Evolutionary conservation across 2,888 invertebrate species (phyloP).

Genomic region (Nephrotoma guestfalica): DNA sequence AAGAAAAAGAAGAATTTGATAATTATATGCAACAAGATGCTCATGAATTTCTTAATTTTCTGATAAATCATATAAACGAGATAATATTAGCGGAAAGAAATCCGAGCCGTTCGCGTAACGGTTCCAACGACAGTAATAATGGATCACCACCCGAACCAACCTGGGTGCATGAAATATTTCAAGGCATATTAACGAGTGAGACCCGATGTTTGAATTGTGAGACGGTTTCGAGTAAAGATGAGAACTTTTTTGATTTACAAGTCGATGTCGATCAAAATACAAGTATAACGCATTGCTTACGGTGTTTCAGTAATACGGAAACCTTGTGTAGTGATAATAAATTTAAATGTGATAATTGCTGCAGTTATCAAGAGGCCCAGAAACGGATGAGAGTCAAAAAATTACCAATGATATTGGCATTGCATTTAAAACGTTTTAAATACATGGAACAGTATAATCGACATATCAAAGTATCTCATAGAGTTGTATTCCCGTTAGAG

Average conservation of each 20-base stretch:
- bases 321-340: slow-evolving; percentile 98
- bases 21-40: slow-evolving; percentile 99
- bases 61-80: slow-evolving; percentile 97
- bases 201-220: slow-evolving; percentile 98
- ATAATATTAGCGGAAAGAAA: slow-evolving; percentile 70
- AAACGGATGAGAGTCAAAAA: slow-evolving; percentile 98
- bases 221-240: slow-evolving; percentile 98
- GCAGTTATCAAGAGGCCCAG: slow-evolving; percentile 98
- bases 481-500: slow-evolving; percentile 97
- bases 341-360: slow-evolving; percentile 98
- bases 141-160: slow-evolving; percentile 65
- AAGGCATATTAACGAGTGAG: slow-evolving; percentile 97
- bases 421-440: slow-evolving; percentile 94
- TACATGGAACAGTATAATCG: slow-evolving; percentile 98
- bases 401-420: slow-evolving; percentile 89
- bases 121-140: slow-evolving; percentile 15
- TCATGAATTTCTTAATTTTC: slow-evolving; percentile 97
- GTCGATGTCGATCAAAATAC: slow-evolving; percentile 99
- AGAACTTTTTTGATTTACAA: slow-evolving; percentile 97
- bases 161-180: slow-evolving; percentile 99
- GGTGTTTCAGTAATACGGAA: slow-evolving; percentile 97
- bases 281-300: slow-evolving; percentile 94
- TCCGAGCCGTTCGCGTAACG: slow-evolving; percentile 3
- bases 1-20: slow-evolving; percentile 99
- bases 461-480: slow-evolving; percentile 96